A percentile compares a stretch with the other conserved stretches of the same genome.
Evolutionary conservation across 1,140 invertebrate genomes (phyloP).

Genomic region (Drosophila navojoa): DNA sequence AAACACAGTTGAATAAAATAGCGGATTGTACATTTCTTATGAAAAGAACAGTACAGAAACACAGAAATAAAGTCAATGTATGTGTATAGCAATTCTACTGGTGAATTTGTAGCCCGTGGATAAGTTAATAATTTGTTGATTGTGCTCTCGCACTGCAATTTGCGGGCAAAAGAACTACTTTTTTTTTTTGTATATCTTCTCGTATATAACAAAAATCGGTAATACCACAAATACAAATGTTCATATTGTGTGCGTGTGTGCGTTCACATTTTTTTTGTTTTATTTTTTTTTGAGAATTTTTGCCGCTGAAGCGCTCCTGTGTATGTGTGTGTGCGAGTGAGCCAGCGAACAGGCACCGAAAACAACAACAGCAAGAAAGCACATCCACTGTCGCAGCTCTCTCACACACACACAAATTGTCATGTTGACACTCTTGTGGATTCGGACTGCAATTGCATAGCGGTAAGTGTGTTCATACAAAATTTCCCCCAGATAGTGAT

Average conservation of each 20-base stretch:
- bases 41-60: conserved; percentile 8
- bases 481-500: neutral
- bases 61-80: conserved; percentile 3
- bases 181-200: neutral
- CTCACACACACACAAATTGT: conserved; percentile 20
- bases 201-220: conserved; percentile 51
- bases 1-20: conserved; percentile 14
- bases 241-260: conserved; percentile 36
- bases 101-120: neutral
- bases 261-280: conserved; percentile 7
- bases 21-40: conserved; percentile 22
- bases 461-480: conserved; percentile 54
- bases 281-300: conserved; percentile 50
- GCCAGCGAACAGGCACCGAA: conserved; percentile 37
- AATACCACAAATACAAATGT: conserved; percentile 38
- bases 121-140: conserved; percentile 6
- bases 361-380: conserved; percentile 33
- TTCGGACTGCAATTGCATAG: conserved; percentile 52
- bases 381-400: conserved; percentile 34
- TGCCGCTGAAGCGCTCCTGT: conserved; percentile 31
- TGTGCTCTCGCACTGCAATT: conserved; percentile 26
- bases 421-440: conserved; percentile 40
- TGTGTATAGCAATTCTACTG: neutral
- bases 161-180: conserved; percentile 33
- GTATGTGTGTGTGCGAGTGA: conserved; percentile 16